Percentiles rank a stretch among this genome's conserved stretches.
Conservation (phyloP, 2,888 invertebrate species). For the Leptarthrus brevirostris region DNA sequence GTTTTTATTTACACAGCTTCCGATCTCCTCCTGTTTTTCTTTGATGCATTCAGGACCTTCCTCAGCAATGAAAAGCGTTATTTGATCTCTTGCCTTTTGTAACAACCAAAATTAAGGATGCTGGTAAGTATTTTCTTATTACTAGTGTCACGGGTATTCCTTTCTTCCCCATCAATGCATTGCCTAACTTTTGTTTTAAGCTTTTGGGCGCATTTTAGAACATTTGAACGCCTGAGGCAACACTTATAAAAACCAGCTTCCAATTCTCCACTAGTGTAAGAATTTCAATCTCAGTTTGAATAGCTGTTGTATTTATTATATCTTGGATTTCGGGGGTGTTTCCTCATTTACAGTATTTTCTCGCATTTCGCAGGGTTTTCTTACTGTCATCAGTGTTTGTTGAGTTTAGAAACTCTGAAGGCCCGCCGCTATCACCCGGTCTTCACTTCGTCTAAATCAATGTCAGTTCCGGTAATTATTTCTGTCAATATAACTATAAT, state of each 20-base stretch:
- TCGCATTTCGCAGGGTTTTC: too few species aligned
- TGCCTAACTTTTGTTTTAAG: conserved; percentile 71
- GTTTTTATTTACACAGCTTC: too few species aligned
- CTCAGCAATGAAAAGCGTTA: too few species aligned
- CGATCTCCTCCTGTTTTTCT: too few species aligned
- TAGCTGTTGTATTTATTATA: conserved; percentile 71
- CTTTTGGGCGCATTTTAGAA: conserved; percentile 70
- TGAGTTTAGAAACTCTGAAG: too few species aligned
- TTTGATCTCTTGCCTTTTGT: conserved; percentile 84
- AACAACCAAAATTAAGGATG: conserved; percentile 79
- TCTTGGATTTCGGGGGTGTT: conserved; percentile 67
- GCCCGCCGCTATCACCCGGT: too few species aligned
- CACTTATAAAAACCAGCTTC: conserved; percentile 80
- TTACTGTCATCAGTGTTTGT: conserved; percentile 78
- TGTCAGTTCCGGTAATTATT: too few species aligned
- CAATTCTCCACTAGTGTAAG: conserved; percentile 78
- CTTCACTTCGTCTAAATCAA: too few species aligned
- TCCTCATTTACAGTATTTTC: conserved; percentile 71
- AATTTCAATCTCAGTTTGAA: conserved; percentile 75
- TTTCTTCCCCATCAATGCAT: conserved; percentile 75
- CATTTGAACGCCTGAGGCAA: conserved; percentile 71
- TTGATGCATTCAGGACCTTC: too few species aligned
- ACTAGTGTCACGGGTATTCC: conserved; percentile 71
- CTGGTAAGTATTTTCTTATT: conserved; percentile 78
- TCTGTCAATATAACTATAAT: too few species aligned